Conservation (phyloP, 35 echinoderm and acorn worm genomes). For the Heliocidaris tuberculata region DNA sequence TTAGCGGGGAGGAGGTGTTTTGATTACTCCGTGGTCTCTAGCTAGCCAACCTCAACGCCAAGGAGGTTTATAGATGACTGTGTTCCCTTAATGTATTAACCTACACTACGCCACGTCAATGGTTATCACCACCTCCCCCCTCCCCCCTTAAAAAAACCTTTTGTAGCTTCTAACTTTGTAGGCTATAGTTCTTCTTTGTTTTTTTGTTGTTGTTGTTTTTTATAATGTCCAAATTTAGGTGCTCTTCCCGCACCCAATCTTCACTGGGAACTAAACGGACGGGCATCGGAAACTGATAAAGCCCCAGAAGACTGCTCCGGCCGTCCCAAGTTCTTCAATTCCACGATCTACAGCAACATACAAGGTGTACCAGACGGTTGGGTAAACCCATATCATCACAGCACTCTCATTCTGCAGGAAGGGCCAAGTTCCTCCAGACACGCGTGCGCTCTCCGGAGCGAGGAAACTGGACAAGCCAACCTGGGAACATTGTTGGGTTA, state of each 20-base stretch:
- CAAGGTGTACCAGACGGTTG: neutral
- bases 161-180: too few species aligned
- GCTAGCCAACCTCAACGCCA: too few species aligned
- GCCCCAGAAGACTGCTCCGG: neutral
- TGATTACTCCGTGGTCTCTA: too few species aligned
- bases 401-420: slow-evolving; percentile 7
- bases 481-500: neutral
- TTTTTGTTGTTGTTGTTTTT: too few species aligned
- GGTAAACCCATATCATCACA: neutral
- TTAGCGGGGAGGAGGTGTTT: too few species aligned
- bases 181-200: neutral
- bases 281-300: neutral
- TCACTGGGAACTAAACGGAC: neutral
- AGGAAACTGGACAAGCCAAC: neutral
- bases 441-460: slow-evolving; percentile 18
- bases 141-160: too few species aligned
- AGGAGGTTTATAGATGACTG: too few species aligned
- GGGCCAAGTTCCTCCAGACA: slow-evolving; percentile 3
- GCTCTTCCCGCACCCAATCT: slow-evolving; percentile 27
- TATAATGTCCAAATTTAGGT: neutral
- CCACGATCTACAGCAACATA: slow-evolving; percentile 31
- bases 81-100: too few species aligned
- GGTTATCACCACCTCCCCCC: too few species aligned
- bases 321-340: slow-evolving; percentile 20
- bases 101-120: too few species aligned